Evolutionary conservation across 1,140 invertebrate genomes (phyloP).

Genomic region (Marisa cornuarietis): DNA sequence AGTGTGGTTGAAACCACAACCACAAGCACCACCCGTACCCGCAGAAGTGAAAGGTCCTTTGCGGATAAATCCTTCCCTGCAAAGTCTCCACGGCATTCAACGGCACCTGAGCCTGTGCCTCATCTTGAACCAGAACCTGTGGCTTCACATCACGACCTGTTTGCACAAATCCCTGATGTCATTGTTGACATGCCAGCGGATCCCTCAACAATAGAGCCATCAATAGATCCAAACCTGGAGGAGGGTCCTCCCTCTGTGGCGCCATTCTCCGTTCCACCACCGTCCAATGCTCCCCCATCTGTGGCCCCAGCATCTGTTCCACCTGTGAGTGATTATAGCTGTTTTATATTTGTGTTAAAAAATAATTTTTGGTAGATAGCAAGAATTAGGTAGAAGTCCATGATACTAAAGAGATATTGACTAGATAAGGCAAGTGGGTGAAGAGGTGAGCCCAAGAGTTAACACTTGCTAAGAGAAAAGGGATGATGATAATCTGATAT

Average conservation of each 20-base stretch:
- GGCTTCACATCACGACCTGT: constrained; percentile 23
- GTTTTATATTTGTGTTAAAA: too few species aligned
- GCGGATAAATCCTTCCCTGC: constrained; percentile 4
- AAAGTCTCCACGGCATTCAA: constrained; percentile 13
- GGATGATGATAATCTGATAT: too few species aligned
- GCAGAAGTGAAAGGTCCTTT: constrained; percentile 22
- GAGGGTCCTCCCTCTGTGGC: constrained; percentile 51
- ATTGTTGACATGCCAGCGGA: constrained; percentile 37
- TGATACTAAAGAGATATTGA: too few species aligned
- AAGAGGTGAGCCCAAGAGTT: too few species aligned
- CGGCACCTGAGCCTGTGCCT: constrained; percentile 27
- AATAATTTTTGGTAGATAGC: too few species aligned
- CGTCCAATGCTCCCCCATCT: constrained; percentile 47
- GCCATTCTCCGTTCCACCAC: constrained; percentile 52
- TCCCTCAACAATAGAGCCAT: constrained; percentile 32
- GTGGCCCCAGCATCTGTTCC: constrained; percentile 42
- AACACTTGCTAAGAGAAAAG: too few species aligned
- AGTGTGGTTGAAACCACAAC: constrained; percentile 5
- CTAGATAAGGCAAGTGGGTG: too few species aligned
- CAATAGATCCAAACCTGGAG: constrained; percentile 34
- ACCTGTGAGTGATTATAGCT: constrained; percentile 35
- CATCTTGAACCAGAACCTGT: constrained; percentile 32
- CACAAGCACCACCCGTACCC: constrained; percentile 8
- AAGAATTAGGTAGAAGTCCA: too few species aligned
- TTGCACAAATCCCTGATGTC: constrained; percentile 35